Conservation (phyloP, 1,140 invertebrate genomes). For the Chrysopa pallens region DNA sequence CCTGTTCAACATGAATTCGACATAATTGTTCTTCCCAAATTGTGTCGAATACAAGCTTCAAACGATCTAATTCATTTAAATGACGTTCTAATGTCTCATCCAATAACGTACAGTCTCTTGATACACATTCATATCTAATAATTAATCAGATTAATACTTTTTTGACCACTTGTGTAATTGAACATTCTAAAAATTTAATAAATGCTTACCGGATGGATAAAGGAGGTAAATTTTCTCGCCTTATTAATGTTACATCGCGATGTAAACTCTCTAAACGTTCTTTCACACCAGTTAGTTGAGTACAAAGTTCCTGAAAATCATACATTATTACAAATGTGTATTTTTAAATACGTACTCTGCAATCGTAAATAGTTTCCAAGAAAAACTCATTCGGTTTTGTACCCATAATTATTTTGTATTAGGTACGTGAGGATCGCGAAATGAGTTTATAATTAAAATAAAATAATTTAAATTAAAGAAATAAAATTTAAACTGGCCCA, state of each 20-base stretch:
- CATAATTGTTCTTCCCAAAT: conserved; percentile 53
- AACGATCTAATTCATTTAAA: conserved; percentile 40
- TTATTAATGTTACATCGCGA: conserved; percentile 33
- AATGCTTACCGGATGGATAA: conserved; percentile 27
- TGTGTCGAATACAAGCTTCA: conserved; percentile 38
- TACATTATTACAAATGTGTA: too few species aligned
- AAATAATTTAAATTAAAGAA: too few species aligned
- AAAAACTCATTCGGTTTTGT: too few species aligned
- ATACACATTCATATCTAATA: conserved; percentile 25
- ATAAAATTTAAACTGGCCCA: too few species aligned
- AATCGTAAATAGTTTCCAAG: too few species aligned
- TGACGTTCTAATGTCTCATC: conserved; percentile 44
- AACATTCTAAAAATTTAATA: too few species aligned
- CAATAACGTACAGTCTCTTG: conserved; percentile 37
- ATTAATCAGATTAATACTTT: too few species aligned
- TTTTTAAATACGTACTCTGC: too few species aligned
- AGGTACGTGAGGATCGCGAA: too few species aligned
- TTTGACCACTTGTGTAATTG: too few species aligned
- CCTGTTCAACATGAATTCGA: conserved; percentile 45
- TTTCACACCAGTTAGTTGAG: conserved; percentile 39
- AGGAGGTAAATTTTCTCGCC: conserved; percentile 36
- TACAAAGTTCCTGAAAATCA: conserved; percentile 30
- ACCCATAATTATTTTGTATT: too few species aligned
- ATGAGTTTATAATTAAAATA: too few species aligned
- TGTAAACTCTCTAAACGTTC: conserved; percentile 44